Conservation (phyloP, 1,140 invertebrate genomes). For the Pseudomyrmex sp. region DNA sequence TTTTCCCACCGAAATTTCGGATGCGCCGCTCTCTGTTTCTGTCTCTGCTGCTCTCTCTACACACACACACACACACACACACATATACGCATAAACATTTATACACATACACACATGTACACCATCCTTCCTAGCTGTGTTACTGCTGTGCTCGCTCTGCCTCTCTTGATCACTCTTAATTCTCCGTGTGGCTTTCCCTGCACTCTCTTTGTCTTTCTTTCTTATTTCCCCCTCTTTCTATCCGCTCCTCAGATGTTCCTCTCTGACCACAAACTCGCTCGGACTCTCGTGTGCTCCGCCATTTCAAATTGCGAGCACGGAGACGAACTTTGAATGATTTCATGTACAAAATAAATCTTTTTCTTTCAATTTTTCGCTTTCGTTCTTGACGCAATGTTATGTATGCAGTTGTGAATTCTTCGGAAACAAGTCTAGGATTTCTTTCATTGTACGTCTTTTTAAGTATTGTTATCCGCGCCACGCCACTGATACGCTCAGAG, state of each 20-base stretch:
- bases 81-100: no score
- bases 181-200: slow-evolving; percentile 32
- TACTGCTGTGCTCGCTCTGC: slow-evolving; percentile 11
- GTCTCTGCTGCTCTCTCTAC: slow-evolving; percentile 11
- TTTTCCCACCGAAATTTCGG: slow-evolving; percentile 68
- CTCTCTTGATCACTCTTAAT: slow-evolving; percentile 11
- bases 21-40: slow-evolving; percentile 41
- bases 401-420: no score
- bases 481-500: no score
- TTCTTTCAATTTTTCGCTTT: no score
- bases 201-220: slow-evolving; percentile 36
- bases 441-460: no score
- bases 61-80: neutral
- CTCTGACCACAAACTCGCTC: slow-evolving; percentile 42
- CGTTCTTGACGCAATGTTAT: no score
- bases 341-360: no score
- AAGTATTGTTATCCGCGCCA: no score
- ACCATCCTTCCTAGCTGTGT: neutral
- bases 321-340: no score
- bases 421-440: no score
- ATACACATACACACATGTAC: neutral
- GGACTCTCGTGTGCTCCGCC: neutral
- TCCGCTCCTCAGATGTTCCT: slow-evolving; percentile 44
- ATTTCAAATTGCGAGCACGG: no score
- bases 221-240: slow-evolving; percentile 9